Base-by-base conservation (phyloP, 2,113 vertebrate genomes). In the Rhea pennata region DNA sequence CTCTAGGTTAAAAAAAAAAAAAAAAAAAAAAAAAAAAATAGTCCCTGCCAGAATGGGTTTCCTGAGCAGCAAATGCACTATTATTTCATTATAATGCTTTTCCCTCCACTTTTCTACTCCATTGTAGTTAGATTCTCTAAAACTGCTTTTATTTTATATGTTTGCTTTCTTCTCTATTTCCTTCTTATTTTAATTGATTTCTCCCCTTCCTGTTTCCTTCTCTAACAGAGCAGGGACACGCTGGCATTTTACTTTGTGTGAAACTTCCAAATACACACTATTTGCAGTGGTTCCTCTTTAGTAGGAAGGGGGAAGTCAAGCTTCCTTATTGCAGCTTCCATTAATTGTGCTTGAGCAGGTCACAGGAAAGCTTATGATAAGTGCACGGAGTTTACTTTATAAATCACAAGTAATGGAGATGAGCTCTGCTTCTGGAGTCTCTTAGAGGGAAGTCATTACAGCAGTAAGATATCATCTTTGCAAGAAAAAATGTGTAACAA, bases 271-370 rank as follows among this genome's bases (percentile, higher is more conserved):
- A 87, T 62, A 65, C 24, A 73, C 53, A 33, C 46, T 46, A 33
- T 87, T 92, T 83, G 29, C 39, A 92, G 69, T 73, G 3, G 53
- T 91, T 93, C 58, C 77, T 92, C 73, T 93, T 62, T 73, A 81
- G 33, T 29, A 87, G 48, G 56, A 72, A 79, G 70, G 76, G 64
- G 81, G 54, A 95, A 95, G 39, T 89, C 62, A 87, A 16, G 54
- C 90, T 94, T 84, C n/a, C 54, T 80, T 91, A 29, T 77, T 88
- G 56, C 12, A 54, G 59, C n/a, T 91, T 95, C 94, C 92, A 96
- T 95, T 96, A 92, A 92, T 95, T 96, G 87, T 96, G 75, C 78
- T 95, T 77, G 59, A 89, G 54, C 15, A 51, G 67, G 84, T 88
- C 87, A 90, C 71, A 77, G 78, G 82, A 94, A 94, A 91, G 56